Evolutionary conservation across 2,113 vertebrate species (phyloP).

Genomic region (Galbula dea): DNA sequence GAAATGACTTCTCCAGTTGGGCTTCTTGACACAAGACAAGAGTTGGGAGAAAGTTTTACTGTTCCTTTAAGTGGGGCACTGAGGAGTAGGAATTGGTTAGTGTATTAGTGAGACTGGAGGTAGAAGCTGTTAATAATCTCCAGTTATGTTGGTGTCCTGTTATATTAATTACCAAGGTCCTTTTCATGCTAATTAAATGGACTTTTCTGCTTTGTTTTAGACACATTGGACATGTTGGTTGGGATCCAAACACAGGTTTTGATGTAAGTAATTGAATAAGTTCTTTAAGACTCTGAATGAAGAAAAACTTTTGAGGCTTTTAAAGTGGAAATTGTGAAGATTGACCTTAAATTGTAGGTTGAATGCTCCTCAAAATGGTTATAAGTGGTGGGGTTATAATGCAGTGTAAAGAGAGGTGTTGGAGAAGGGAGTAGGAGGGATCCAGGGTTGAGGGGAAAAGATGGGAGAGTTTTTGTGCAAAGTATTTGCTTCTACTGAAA

Average conservation of each 20-base stretch:
- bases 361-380: neutral
- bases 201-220: constrained; percentile 71
- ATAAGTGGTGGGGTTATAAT: neutral
- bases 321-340: neutral
- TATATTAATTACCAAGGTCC: neutral
- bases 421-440: neutral
- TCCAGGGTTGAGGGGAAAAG: neutral
- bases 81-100: neutral
- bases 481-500: neutral
- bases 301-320: neutral
- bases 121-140: neutral
- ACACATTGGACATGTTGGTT: constrained; percentile 98
- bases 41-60: neutral
- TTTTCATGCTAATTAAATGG: neutral
- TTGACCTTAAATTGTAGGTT: neutral
- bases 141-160: neutral
- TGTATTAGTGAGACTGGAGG: neutral
- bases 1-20: neutral
- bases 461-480: neutral
- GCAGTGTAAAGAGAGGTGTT: neutral
- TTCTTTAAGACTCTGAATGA: neutral
- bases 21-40: neutral
- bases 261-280: constrained; percentile 86
- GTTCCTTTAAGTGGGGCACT: neutral
- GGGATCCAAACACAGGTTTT: constrained; percentile 99